phyloP scores from a whole-genome alignment of 2,888 invertebrate genomes.

The Drosophila pseudotalamancana region DNA sequence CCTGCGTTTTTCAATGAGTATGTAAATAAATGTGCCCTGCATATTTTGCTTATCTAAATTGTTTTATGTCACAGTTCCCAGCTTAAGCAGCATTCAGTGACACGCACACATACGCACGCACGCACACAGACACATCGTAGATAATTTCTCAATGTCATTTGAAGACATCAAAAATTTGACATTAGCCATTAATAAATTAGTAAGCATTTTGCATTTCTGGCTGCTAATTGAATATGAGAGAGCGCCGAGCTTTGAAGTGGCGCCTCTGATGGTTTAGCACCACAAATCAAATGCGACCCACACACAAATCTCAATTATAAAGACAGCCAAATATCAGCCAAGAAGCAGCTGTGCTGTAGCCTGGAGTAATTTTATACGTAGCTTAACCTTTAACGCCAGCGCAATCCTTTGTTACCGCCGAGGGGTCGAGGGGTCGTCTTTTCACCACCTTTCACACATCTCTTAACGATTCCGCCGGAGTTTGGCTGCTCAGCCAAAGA shows the following conservation, averaged over 20 bases:
- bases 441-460: slow-evolving; percentile 74
- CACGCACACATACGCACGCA: slow-evolving; percentile 7
- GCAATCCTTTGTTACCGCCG: slow-evolving; percentile 64
- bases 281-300: slow-evolving; percentile 57
- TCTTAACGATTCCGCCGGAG: slow-evolving; percentile 55
- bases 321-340: slow-evolving; percentile 36
- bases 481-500: too few relatives aligned
- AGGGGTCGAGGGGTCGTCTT: slow-evolving; percentile 40
- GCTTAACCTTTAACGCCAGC: slow-evolving; percentile 65
- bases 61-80: slow-evolving; percentile 45
- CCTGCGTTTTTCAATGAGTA: slow-evolving; percentile 16
- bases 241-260: slow-evolving; percentile 41
- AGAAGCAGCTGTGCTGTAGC: slow-evolving; percentile 54
- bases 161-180: slow-evolving; percentile 64
- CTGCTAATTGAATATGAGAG: slow-evolving; percentile 64
- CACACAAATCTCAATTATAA: slow-evolving; percentile 49
- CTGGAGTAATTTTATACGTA: slow-evolving; percentile 62
- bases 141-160: slow-evolving; percentile 72
- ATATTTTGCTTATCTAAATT: slow-evolving; percentile 72
- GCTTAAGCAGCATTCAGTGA: slow-evolving; percentile 50
- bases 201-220: slow-evolving; percentile 42
- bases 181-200: slow-evolving; percentile 73
- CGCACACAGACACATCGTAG: slow-evolving; percentile 26
- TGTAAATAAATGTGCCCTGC: slow-evolving; percentile 35
- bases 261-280: slow-evolving; percentile 31